phyloP scores from a whole-genome alignment of 1,140 invertebrate genomes.

The Mizuhopecten yessoensis region DNA sequence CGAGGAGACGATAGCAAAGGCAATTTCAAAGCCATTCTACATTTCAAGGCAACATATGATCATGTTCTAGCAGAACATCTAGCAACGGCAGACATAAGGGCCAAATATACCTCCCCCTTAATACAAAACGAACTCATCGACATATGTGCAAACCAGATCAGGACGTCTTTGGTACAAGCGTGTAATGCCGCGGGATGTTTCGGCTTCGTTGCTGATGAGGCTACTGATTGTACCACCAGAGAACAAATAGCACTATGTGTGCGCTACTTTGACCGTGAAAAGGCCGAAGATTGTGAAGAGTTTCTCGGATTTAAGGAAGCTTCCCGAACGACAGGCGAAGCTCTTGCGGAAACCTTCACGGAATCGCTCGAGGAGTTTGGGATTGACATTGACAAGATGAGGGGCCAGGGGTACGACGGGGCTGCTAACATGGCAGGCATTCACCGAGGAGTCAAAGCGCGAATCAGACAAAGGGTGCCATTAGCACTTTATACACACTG shows the following conservation, averaged over 20 bases:
- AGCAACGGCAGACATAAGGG: background rate
- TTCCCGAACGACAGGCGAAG: background rate
- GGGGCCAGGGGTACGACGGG: conserved; percentile 56
- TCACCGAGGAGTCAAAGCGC: conserved; percentile 46
- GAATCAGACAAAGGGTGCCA: conserved; percentile 48
- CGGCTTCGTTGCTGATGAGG: conserved; percentile 47
- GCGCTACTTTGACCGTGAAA: background rate
- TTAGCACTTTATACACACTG: conserved; percentile 56
- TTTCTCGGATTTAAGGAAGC: background rate
- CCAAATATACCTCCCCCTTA: conserved; percentile 55
- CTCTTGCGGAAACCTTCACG: background rate
- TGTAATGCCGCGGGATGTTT: conserved; percentile 32
- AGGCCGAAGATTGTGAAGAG: background rate
- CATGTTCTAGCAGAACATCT: conserved; percentile 39
- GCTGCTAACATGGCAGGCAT: conserved; percentile 54
- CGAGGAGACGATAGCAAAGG: conserved; percentile 47
- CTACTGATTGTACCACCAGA: conserved; percentile 45
- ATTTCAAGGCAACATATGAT: conserved; percentile 44
- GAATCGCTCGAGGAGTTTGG: background rate
- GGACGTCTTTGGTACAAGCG: background rate
- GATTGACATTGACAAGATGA: background rate
- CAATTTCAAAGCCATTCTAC: conserved; percentile 49
- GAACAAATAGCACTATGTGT: conserved; percentile 43
- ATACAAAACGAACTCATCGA: conserved; percentile 47
- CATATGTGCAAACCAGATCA: background rate